A percentile compares a stretch with the other conserved stretches of the same genome.
These are phyloP conservation scores for Chromoteleia sp. DNA, from an alignment of 2,888 invertebrate genomes.

Conservation along the genomic window DNA sequence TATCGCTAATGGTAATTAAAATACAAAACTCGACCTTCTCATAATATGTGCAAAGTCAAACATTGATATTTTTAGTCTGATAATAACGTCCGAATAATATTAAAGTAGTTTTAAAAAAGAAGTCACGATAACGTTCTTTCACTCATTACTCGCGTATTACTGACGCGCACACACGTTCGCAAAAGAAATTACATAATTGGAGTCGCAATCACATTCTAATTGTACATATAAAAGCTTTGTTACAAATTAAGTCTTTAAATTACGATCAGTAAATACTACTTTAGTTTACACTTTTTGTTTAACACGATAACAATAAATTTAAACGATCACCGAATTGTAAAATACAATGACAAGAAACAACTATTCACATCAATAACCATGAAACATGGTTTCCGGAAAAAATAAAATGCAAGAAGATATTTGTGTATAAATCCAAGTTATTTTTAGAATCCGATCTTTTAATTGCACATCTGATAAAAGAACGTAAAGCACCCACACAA, in stretches of 20 bases:
- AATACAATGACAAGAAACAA: neutral
- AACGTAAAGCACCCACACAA: neutral
- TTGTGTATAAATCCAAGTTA: too few relatives aligned
- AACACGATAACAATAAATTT: neutral
- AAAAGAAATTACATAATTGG: constrained; percentile 28
- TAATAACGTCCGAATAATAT: neutral
- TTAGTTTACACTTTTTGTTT: too few relatives aligned
- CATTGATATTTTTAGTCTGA: neutral
- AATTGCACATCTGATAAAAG: constrained; percentile 18
- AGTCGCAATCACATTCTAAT: constrained; percentile 18
- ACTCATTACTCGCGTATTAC: neutral
- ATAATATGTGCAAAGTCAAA: neutral
- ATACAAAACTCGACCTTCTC: neutral
- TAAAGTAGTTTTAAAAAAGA: constrained; percentile 8
- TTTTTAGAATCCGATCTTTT: constrained; percentile 14
- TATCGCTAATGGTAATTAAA: neutral
- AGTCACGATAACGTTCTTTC: constrained; percentile 17
- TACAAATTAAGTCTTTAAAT: neutral
- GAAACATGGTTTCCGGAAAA: neutral
- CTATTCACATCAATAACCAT: too few relatives aligned
- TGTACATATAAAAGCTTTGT: constrained; percentile 5
- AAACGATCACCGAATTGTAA: neutral
- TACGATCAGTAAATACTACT: neutral
- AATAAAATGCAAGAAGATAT: too few relatives aligned
- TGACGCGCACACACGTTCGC: neutral